Percentiles rank a stretch among this genome's conserved stretches.
These are phyloP conservation scores for Arizona elegans DNA, from an alignment of 2,113 vertebrate species.

Conservation along the genomic window DNA sequence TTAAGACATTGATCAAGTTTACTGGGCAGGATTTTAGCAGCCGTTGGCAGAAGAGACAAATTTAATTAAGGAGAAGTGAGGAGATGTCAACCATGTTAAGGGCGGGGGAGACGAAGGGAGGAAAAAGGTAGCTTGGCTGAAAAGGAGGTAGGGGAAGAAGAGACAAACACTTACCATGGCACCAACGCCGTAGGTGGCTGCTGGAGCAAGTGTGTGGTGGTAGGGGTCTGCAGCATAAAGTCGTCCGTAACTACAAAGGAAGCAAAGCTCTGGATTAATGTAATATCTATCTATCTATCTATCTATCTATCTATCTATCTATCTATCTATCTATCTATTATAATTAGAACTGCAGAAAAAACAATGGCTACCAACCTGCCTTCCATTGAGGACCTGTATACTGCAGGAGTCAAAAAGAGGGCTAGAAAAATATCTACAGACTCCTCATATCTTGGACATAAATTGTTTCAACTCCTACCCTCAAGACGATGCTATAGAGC, in stretches of 20 bases:
- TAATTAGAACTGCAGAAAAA: too few species aligned
- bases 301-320: accelerated
- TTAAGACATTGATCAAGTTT: constrained; percentile 97
- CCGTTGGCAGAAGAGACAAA: constrained; percentile 93
- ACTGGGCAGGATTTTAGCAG: constrained; percentile 91
- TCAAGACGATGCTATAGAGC: too few species aligned
- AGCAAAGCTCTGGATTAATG: constrained; percentile 43
- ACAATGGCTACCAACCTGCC: too few species aligned
- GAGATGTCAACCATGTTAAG: constrained; percentile 77
- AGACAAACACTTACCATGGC: constrained; percentile 85
- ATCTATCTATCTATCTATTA: too few species aligned
- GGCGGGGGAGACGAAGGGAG: constrained; percentile 65
- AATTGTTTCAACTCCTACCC: too few species aligned
- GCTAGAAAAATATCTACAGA: too few species aligned
- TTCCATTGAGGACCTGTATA: too few species aligned
- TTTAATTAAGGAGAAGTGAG: constrained; percentile 94
- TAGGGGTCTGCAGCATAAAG: constrained; percentile 99
- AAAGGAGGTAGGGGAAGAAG: constrained; percentile 22
- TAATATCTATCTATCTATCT: too few species aligned
- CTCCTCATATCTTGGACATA: too few species aligned
- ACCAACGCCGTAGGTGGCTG: constrained; percentile 98
- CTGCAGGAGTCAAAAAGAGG: too few species aligned
- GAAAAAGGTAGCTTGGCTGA: background rate
- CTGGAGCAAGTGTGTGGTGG: constrained; percentile 98
- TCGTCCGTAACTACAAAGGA: constrained; percentile 93